These are phyloP conservation scores for Proteles cristata DNA, from an alignment of 2,113 vertebrate genomes.

Conservation along the genomic window DNA sequence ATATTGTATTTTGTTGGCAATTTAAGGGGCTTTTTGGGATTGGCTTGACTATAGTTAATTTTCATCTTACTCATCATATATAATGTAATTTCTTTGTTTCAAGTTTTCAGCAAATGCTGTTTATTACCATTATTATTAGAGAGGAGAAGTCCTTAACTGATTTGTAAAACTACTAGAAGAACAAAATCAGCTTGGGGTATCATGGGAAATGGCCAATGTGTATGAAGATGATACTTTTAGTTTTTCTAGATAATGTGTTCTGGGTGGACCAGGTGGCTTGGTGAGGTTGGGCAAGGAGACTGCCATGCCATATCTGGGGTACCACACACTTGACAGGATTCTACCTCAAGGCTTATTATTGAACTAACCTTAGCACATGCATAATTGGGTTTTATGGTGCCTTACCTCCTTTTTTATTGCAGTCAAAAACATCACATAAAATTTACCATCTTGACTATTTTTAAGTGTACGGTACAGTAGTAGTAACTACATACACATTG, in stretches of 20 bases:
- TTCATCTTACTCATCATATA: neutral
- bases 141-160: neutral
- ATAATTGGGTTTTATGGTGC: neutral
- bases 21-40: neutral
- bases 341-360: neutral
- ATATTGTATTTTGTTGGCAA: neutral
- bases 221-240: neutral
- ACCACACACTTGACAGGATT: neutral
- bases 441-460: neutral
- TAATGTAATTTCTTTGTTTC: neutral
- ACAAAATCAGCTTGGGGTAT: neutral
- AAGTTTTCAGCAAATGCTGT: neutral
- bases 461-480: neutral
- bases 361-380: neutral
- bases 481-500: neutral
- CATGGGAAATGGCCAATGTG: neutral
- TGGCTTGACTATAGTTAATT: neutral
- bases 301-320: neutral
- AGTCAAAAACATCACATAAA: neutral
- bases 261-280: neutral
- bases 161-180: conserved; percentile 1
- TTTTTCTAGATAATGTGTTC: neutral
- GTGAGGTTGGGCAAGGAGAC: neutral
- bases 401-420: neutral
- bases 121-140: neutral